These are phyloP conservation scores for Phrynocephalus versicolor DNA, from an alignment of 2,113 vertebrate species.

Conservation along the genomic window DNA sequence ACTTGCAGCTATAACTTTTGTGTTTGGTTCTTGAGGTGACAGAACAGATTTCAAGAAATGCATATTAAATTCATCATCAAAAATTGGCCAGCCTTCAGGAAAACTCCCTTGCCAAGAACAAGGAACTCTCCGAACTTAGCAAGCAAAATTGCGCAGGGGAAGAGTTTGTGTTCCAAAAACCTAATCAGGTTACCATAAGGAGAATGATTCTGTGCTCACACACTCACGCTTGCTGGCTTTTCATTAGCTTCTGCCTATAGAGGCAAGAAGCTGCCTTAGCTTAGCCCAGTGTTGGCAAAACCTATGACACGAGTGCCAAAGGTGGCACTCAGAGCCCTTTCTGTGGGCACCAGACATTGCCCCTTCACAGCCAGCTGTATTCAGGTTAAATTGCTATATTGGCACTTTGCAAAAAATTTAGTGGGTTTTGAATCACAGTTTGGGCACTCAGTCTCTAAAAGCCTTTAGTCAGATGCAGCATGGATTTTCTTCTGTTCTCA, in stretches of 20 bases:
- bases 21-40: background rate
- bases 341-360: too few species aligned
- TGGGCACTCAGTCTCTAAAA: too few species aligned
- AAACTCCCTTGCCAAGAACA: background rate
- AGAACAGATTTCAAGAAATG: background rate
- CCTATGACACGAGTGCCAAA: too few species aligned
- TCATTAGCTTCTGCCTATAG: background rate
- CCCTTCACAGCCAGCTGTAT: too few species aligned
- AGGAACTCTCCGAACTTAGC: background rate
- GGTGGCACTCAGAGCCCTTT: too few species aligned
- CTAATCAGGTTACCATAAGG: background rate
- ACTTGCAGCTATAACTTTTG: background rate
- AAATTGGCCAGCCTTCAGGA: background rate
- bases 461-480: too few species aligned
- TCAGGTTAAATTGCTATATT: too few species aligned
- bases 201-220: background rate
- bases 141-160: background rate
- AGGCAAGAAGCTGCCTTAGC: too few species aligned
- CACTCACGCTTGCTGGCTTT: background rate
- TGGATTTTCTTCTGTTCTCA: too few species aligned
- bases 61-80: background rate
- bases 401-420: too few species aligned
- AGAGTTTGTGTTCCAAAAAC: background rate
- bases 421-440: too few species aligned
- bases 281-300: too few species aligned